Base-by-base conservation (phyloP, 2,888 invertebrate species). In the Cristatella mucedo region DNA sequence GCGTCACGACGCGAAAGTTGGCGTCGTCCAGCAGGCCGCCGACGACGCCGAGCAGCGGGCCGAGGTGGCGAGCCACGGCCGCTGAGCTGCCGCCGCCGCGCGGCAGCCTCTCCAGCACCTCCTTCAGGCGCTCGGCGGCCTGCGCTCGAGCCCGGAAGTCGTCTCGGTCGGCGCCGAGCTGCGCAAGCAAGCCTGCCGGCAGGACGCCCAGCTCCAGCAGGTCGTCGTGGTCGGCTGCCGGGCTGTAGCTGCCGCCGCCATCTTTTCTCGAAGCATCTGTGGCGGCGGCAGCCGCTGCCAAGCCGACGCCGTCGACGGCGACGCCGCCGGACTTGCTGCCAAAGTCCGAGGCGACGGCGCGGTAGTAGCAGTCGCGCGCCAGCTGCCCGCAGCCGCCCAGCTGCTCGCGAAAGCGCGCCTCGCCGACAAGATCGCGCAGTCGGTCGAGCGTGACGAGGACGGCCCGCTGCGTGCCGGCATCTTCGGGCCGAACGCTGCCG, bases 21-120 rank as follows among this genome's bases (percentile, higher is more conserved):
- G 74, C 71, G 60, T 80, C 79, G 44, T 76, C 74, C 24, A 76
- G 69, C 16, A 72, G 56, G 37, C 63, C 59, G 30, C 66, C 65
- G 18, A 80, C 63, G 21, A 76, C 73, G 49, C 74, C 70, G 41
- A 80, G 67, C 44, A 80, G 71, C 21, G 74, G 70, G 47, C 74
- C 71, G 53, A 79, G 66, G 56, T 75, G 70, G n/a, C n/a, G n/a
- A n/a, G n/a, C n/a, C n/a, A n/a, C n/a, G n/a, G n/a, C n/a, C n/a
- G n/a, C n/a, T n/a, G n/a, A n/a, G n/a, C n/a, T n/a, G n/a, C n/a
- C n/a, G n/a, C n/a, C n/a, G n/a, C n/a, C n/a, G n/a, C n/a, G n/a
- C 2, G 76, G 73, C 37, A 61, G 53, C 31, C 57, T 55, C 41
- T 52, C 53, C 22, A 80, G 59, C 22, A 72, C 67, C 13, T 66